A percentile compares a stretch with the other conserved stretches of the same genome.
These are phyloP conservation scores for Aix galericulata DNA, from an alignment of 2,113 vertebrate genomes.

Conservation along the genomic window DNA sequence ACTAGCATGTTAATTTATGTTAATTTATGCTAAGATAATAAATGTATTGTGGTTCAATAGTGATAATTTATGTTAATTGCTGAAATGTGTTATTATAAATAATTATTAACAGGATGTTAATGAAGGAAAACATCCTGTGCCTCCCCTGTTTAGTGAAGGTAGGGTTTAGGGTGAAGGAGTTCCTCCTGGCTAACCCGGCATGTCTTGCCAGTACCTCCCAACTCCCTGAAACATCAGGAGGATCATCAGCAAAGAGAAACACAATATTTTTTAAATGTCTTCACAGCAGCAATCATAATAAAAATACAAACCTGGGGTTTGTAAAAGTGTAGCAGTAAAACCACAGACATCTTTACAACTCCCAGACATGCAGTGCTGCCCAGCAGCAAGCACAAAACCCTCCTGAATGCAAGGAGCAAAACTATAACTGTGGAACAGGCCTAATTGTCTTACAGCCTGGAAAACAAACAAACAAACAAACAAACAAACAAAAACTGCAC, in stretches of 20 bases:
- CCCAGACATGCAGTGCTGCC: conserved; percentile 19
- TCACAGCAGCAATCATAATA: conserved; percentile 42
- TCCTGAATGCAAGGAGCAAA: conserved; percentile 11
- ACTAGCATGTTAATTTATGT: background rate
- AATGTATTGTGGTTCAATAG: too few relatives aligned
- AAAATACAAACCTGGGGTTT: conserved; percentile 60
- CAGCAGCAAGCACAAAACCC: background rate
- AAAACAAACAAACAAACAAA: background rate
- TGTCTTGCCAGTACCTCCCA: conserved; percentile 27
- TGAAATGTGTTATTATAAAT: too few relatives aligned
- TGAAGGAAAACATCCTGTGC: background rate
- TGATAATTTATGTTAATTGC: too few relatives aligned
- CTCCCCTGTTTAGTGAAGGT: background rate
- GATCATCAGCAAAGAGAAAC: conserved; percentile 40
- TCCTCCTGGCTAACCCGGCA: background rate
- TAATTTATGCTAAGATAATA: too few relatives aligned
- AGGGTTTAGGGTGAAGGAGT: background rate
- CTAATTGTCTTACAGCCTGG: conserved; percentile 30
- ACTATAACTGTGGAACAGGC: background rate
- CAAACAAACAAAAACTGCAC: background rate
- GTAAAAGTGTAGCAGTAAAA: conserved; percentile 56
- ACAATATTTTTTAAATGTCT: background rate
- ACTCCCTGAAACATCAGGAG: conserved; percentile 19
- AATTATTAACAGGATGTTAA: background rate
- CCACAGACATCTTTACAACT: conserved; percentile 59